Evolutionary conservation across 2,797 vertebrate species (phyloP), one percentile per base, ranked within the genome.

Genomic region (Iguana delicatissima): DNA sequence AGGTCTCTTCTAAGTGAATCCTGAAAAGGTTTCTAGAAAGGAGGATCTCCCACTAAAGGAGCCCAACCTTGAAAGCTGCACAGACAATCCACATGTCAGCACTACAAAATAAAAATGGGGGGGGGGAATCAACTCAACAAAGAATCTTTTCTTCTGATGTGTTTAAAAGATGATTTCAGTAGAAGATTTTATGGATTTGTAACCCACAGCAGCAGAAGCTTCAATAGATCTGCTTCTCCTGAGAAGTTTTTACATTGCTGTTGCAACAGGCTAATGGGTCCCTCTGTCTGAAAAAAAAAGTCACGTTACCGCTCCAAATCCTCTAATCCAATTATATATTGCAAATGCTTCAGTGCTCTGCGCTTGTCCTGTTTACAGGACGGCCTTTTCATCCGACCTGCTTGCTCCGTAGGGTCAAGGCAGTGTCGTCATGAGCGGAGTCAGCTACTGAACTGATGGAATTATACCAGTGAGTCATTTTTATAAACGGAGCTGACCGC

Each of bases 381-480:
- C 16, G 32, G 20, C 0, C 0, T 38, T 24, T 69, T 42, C 10
- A 38, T 59, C 29, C 18, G 16, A 0, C 10, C 4, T 0, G 0
- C 0, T 1, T 14, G 76, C 46, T 76, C 10, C 55, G 0, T 0
- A 5, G 2, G 80, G n/a, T n/a, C 88, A n/a, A 8, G 77, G 38
- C 88, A 85, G 10, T 2, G 0, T 62, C 6, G 0, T 0, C 77
- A 80, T 0, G 0, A 46, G 85, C 35, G 35, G 7, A 55, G 62
- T 64, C 29, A 18, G 59, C 82, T 79, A 14, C 13, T 72, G 62
- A 62, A 26, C 10, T 55, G 73, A 72, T 26, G 67, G 18, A 76
- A 16, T 18, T 57, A 38, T 1, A 69, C 8, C 32, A 24, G 46
- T 55, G 59, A 79, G n/a, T 57, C 35, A 46, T 12, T n/a, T 86